Evolutionary conservation across 2,113 vertebrate genomes (phyloP).

Genomic region (Chaetops frenatus): DNA sequence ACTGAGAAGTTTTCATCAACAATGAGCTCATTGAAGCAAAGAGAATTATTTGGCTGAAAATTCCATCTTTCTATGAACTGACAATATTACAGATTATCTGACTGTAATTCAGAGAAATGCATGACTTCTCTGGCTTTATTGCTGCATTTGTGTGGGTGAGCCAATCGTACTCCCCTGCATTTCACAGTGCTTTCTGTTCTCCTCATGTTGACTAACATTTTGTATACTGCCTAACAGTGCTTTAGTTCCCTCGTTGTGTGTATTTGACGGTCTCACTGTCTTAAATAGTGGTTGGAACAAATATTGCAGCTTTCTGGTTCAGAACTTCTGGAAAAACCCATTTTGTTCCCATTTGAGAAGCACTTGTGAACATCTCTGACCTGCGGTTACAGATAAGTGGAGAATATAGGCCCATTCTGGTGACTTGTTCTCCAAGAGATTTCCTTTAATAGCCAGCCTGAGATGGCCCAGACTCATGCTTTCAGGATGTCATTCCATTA

Average conservation of each 20-base stretch:
- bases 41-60: not conserved
- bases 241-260: not conserved
- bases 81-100: not conserved
- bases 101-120: not conserved
- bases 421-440: not conserved
- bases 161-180: not conserved
- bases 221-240: not conserved
- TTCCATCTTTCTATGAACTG: not conserved
- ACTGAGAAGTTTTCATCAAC: not conserved
- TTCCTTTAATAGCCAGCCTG: not conserved
- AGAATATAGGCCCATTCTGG: not conserved
- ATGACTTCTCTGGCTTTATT: not conserved
- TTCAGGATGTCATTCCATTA: not conserved
- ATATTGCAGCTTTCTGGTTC: not conserved
- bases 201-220: not conserved
- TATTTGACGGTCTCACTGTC: not conserved
- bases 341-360: not conserved
- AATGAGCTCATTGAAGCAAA: not conserved
- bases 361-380: not conserved
- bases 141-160: not conserved
- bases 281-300: not conserved
- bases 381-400: not conserved
- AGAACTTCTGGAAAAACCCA: not conserved
- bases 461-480: not conserved
- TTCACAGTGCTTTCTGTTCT: not conserved